phyloP scores from a whole-genome alignment of 2,888 invertebrate species.

The Amitus sp. region DNA sequence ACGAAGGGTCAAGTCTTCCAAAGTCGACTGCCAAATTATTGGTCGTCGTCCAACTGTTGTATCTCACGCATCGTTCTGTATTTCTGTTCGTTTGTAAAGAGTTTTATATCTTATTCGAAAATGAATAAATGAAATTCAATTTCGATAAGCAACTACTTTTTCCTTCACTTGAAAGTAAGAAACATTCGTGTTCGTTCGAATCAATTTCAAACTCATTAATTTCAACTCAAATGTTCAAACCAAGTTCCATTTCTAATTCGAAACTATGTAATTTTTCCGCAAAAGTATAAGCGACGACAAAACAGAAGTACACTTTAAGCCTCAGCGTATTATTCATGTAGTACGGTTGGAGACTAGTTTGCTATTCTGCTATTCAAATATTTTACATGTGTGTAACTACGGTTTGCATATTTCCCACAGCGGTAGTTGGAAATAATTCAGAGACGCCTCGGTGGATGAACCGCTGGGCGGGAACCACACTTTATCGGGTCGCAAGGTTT shows the following conservation, averaged over 20 bases:
- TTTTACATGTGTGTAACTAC: constrained; percentile 18
- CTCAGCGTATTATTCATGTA: constrained; percentile 18
- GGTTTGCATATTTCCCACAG: constrained; percentile 27
- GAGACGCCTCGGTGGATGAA: constrained; percentile 30
- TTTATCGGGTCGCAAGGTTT: constrained; percentile 39
- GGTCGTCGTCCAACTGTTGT: too few relatives aligned
- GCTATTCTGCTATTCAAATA: constrained; percentile 20
- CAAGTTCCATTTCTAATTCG: constrained; percentile 22
- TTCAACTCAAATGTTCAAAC: too few relatives aligned
- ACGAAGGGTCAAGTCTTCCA: too few relatives aligned
- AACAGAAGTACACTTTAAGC: constrained; percentile 18
- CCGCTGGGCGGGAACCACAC: constrained; percentile 48
- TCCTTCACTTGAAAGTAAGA: too few relatives aligned
- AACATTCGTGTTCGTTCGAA: too few relatives aligned
- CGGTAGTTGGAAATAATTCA: constrained; percentile 35
- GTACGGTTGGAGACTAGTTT: constrained; percentile 21
- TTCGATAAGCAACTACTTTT: too few relatives aligned
- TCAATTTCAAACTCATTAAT: too few relatives aligned
- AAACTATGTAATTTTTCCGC: constrained; percentile 22
- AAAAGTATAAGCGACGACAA: constrained; percentile 17
- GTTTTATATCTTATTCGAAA: too few relatives aligned
- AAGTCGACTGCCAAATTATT: too few relatives aligned
- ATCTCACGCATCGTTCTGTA: too few relatives aligned
- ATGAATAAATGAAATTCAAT: too few relatives aligned
- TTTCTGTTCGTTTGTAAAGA: too few relatives aligned